phyloP scores from a whole-genome alignment of 2,888 invertebrate species.

The Lobophora halterata region DNA sequence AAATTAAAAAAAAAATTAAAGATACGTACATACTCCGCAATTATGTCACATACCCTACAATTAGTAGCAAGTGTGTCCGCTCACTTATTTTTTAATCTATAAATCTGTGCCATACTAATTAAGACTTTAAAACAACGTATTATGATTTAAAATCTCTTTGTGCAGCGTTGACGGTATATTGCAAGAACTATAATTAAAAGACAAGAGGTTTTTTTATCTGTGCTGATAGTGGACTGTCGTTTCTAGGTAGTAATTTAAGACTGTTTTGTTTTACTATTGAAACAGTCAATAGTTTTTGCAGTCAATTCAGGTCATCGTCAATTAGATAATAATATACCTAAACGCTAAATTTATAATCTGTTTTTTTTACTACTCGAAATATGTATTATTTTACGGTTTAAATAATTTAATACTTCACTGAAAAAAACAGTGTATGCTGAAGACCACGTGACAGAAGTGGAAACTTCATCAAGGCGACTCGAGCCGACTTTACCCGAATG shows the following conservation, averaged over 20 bases:
- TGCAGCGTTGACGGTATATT: conserved; percentile 31
- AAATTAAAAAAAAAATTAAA: conserved; percentile 43
- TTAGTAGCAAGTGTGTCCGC: conserved; percentile 48
- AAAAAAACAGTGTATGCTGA: too few species aligned
- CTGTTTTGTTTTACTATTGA: conserved; percentile 29
- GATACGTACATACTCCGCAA: conserved; percentile 44
- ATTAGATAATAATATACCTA: too few species aligned
- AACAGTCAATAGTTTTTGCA: too few species aligned
- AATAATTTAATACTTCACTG: too few species aligned
- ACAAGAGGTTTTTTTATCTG: conserved; percentile 50
- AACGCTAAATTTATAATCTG: too few species aligned
- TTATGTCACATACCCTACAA: conserved; percentile 62
- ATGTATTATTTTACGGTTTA: too few species aligned
- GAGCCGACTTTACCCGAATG: too few species aligned
- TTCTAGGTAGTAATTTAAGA: conserved; percentile 45
- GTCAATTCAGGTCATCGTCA: too few species aligned
- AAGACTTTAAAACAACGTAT: conserved; percentile 35
- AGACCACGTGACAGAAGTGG: too few species aligned
- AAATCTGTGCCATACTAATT: conserved; percentile 39
- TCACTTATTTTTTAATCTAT: conserved; percentile 47
- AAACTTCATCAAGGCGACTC: too few species aligned
- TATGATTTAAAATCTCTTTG: conserved; percentile 36
- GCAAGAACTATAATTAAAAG: conserved; percentile 50
- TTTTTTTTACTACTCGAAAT: too few species aligned
- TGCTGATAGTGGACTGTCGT: conserved; percentile 47